Percentiles rank a stretch among this genome's conserved stretches.
Conservation (phyloP, 2,113 vertebrate genomes). For the Passer domesticus region DNA sequence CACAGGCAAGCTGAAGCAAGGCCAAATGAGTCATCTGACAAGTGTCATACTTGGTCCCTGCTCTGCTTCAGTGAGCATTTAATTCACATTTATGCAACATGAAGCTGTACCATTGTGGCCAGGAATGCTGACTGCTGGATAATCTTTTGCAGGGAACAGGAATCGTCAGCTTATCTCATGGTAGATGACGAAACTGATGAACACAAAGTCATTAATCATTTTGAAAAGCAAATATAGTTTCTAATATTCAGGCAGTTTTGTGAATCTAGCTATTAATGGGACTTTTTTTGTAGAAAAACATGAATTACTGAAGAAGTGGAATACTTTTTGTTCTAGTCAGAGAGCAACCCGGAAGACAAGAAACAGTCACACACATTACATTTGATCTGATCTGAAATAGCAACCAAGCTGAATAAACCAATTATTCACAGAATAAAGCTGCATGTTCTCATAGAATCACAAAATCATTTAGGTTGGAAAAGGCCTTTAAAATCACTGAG, state of each 20-base stretch:
- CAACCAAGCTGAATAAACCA: slow-evolving; percentile 21
- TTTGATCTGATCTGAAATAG: slow-evolving; percentile 3
- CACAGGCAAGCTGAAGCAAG: background rate
- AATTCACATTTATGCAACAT: background rate
- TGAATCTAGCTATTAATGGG: background rate
- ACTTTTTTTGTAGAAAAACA: background rate
- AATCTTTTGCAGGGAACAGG: background rate
- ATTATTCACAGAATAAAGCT: background rate
- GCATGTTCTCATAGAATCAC: background rate
- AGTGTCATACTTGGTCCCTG: background rate
- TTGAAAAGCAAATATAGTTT: background rate
- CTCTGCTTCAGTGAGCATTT: background rate
- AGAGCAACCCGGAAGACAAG: background rate
- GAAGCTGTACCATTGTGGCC: background rate
- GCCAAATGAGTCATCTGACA: slow-evolving; percentile 3
- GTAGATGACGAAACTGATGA: background rate
- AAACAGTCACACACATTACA: background rate
- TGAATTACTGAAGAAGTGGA: background rate
- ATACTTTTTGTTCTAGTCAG: background rate
- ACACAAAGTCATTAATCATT: background rate
- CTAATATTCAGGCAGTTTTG: background rate
- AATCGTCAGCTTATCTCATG: background rate
- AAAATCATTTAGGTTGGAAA: background rate
- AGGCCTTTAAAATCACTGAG: background rate
- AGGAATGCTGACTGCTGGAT: background rate